Evolutionary conservation across 2,113 vertebrate genomes (phyloP).

Genomic region (Bujurquina vittata): DNA sequence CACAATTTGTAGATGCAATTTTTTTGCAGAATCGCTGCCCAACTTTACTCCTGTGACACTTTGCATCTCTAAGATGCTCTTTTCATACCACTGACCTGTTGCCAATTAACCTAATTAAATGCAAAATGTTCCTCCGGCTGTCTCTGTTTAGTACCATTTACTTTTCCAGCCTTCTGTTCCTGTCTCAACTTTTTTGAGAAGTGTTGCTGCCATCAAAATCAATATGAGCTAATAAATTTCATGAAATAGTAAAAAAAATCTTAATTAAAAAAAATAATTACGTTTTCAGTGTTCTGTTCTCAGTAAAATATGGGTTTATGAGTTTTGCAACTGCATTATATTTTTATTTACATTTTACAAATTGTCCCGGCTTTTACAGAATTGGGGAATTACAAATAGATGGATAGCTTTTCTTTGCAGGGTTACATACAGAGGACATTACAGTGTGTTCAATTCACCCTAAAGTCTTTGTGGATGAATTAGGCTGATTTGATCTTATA

Average conservation of each 20-base stretch:
- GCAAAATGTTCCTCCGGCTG: background rate
- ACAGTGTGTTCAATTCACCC: background rate
- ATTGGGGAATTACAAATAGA: background rate
- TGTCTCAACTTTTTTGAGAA: background rate
- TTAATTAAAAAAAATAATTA: background rate
- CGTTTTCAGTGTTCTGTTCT: background rate
- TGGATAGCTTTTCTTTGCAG: background rate
- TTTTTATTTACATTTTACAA: background rate
- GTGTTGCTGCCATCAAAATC: background rate
- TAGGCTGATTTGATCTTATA: background rate
- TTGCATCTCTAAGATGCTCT: background rate
- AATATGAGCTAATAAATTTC: background rate
- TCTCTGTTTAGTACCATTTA: background rate
- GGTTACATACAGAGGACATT: background rate
- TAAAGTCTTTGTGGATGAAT: conserved; percentile 25
- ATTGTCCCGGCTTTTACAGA: background rate
- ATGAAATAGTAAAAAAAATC: background rate
- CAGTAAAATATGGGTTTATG: background rate
- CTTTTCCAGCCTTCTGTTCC: background rate
- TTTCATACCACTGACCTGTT: background rate
- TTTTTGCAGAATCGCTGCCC: background rate
- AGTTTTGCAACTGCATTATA: background rate
- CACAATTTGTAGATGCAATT: background rate
- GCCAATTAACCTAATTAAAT: background rate
- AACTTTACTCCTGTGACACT: background rate